Base-by-base conservation (phyloP, 2,797 vertebrate genomes). In the Selene dorsalis region DNA sequence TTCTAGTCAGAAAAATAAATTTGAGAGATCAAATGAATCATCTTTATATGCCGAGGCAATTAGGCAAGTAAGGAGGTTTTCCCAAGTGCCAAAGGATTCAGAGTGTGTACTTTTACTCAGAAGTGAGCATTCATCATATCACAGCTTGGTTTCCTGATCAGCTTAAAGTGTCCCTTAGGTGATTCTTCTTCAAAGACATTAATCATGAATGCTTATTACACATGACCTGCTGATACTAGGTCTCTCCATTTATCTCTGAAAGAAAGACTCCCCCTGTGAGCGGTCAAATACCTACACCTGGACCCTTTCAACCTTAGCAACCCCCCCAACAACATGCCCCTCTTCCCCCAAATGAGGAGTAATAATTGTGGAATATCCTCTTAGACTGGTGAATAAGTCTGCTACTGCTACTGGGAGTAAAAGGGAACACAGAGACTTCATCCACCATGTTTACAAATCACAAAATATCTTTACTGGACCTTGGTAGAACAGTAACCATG, bases 141-240 rank as follows among this genome's bases (percentile, higher is more conserved):
- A 68, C 87, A 86, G 87, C 84, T 73, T 89, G 84, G 74, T 87
- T 87, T 90, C 82, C 75, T 82, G 82, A 93, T 89, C 88, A 88
- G 86, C 83, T 82, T 86, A 85, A 91, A 87, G 74, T 80, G 84
- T 89, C 84, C 84, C 87, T 78, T 18, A 87, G 88, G 90, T 91
- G 85, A 87, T 83, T 89, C 77, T 84, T 91, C 84, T 88, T 92
- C 86, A 85, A 88, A 89, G 79, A 78, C 85, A 92, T 93, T 90
- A 90, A 91, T 93, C 91, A 90, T 84, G 73, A 84, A 83, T 83
- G 85, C 88, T 88, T 88, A 91, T 90, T 92, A 87, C 81, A 84
- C 85, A 84, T 88, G 85, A 87, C 87, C 87, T 83, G 84, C 89
- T 89, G 87, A 83, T 88, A 75, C 85, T 59, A 84, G 76, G 70